Conservation (phyloP, 2,797 vertebrate species). For the Coracias cyanogaster region DNA sequence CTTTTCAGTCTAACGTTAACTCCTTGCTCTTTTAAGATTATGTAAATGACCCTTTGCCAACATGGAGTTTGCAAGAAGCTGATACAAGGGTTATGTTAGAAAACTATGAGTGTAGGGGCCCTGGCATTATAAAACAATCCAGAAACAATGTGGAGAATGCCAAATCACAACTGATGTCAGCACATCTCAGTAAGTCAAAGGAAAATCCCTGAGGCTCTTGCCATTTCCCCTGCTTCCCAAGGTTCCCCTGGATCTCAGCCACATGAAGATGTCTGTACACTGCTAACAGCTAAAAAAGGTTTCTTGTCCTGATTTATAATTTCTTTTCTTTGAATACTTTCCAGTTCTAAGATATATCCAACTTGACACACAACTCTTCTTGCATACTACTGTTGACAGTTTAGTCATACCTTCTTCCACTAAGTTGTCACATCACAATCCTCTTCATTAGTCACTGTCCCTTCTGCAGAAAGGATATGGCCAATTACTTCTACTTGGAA, state of each 20-base stretch:
- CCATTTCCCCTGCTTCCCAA: background rate
- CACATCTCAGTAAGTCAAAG: background rate
- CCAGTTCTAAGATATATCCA: background rate
- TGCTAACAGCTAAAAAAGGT: background rate
- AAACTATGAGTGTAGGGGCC: background rate
- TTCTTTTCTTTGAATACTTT: background rate
- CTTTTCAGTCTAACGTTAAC: background rate
- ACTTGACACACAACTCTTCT: background rate
- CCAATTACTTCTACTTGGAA: background rate
- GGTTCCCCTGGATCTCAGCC: background rate
- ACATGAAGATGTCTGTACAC: background rate
- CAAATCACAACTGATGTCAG: background rate
- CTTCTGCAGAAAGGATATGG: background rate
- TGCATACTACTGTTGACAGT: background rate
- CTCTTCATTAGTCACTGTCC: background rate
- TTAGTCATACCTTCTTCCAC: background rate
- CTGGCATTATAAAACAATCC: background rate
- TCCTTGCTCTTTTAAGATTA: background rate
- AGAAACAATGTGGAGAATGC: background rate
- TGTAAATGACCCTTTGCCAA: background rate
- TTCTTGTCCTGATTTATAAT: background rate
- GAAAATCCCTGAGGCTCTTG: background rate
- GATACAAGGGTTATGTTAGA: background rate
- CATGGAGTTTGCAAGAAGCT: background rate
- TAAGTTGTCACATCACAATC: background rate